A percentile compares a stretch with the other conserved stretches of the same genome.
Evolutionary conservation across 2,888 invertebrate species (phyloP).

Genomic region (Hypena proboscidalis): DNA sequence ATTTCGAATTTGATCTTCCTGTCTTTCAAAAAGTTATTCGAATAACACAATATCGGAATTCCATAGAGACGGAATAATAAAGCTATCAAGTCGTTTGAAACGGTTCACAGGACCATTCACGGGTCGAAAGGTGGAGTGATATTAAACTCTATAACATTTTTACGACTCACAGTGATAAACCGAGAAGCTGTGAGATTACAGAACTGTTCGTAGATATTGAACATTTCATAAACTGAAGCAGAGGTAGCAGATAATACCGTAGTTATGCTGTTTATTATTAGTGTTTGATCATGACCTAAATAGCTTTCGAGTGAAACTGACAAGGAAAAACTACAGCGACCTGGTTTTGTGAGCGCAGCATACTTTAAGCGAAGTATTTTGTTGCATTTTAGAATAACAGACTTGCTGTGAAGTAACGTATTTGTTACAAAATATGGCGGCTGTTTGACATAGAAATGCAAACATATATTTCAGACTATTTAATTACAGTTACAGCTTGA

Average conservation of each 20-base stretch:
- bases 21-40: no score
- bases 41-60: no score
- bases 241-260: background rate
- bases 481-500: no score
- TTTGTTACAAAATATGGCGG: no score
- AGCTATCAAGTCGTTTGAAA: conserved; percentile 19
- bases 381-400: no score
- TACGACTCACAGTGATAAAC: conserved; percentile 50
- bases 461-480: no score
- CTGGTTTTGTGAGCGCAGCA: conserved; percentile 1
- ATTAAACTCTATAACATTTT: conserved; percentile 60
- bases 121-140: conserved; percentile 59
- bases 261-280: conserved; percentile 26
- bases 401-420: no score
- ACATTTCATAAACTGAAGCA: conserved; percentile 3
- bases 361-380: no score
- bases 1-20: no score
- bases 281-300: conserved; percentile 28
- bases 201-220: conserved; percentile 13
- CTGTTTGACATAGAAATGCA: no score
- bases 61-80: conserved; percentile 10
- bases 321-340: conserved; percentile 22
- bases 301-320: conserved; percentile 27
- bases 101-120: conserved; percentile 30
- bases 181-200: conserved; percentile 42